Evolutionary conservation across 2,888 invertebrate genomes (phyloP).

Genomic region (Agrenia bidenticulata): DNA sequence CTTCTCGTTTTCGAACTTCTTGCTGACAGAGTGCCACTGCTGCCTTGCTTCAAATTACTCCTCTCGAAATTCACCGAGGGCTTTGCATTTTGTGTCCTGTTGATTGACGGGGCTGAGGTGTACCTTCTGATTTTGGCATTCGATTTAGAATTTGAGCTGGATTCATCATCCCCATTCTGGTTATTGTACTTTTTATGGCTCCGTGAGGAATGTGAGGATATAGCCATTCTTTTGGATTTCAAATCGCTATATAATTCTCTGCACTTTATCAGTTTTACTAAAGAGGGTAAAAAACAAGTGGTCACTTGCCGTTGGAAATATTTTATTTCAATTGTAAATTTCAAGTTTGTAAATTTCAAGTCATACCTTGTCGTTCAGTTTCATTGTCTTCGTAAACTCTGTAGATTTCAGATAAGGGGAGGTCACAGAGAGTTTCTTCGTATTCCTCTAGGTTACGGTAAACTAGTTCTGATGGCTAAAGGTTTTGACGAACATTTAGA

Average conservation of each 20-base stretch:
- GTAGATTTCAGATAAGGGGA: slow-evolving; percentile 53
- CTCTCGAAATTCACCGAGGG: slow-evolving; percentile 26
- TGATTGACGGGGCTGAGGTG: slow-evolving; percentile 29
- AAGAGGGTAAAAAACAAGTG: slow-evolving; percentile 10
- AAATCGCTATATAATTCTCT: slow-evolving; percentile 48
- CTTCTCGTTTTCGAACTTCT: slow-evolving; percentile 26
- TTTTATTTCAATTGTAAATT: neutral
- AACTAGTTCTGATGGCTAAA: slow-evolving; percentile 56
- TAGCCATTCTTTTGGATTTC: slow-evolving; percentile 21
- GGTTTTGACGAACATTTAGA: slow-evolving; percentile 24
- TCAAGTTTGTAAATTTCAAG: neutral
- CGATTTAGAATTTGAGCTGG: neutral
- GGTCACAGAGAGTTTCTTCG: slow-evolving; percentile 54
- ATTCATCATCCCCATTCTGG: neutral
- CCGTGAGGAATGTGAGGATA: no score
- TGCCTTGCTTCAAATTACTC: slow-evolving; percentile 29
- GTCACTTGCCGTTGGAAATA: neutral
- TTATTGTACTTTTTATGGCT: slow-evolving; percentile 24
- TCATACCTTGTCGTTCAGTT: slow-evolving; percentile 53
- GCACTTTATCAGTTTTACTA: slow-evolving; percentile 53
- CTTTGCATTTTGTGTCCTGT: slow-evolving; percentile 6
- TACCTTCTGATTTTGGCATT: slow-evolving; percentile 20
- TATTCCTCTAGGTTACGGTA: slow-evolving; percentile 56
- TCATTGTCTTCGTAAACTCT: slow-evolving; percentile 54
- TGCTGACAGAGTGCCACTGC: slow-evolving; percentile 11